A percentile compares a stretch with the other conserved stretches of the same genome.
These are phyloP conservation scores for Dryococelus australis DNA, from an alignment of 2,888 invertebrate genomes.

Conservation along the genomic window DNA sequence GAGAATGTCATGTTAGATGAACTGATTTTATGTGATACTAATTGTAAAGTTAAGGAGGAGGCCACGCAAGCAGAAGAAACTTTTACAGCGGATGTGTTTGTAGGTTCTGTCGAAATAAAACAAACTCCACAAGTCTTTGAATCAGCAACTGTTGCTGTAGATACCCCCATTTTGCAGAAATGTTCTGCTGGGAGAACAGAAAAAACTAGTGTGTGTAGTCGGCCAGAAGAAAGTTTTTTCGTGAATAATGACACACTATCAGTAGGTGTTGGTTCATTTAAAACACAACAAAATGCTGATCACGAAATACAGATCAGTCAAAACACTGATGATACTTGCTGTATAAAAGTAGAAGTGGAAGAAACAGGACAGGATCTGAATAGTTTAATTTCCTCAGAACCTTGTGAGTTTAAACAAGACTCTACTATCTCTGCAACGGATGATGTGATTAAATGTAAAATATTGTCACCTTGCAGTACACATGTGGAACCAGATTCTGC, in stretches of 20 bases:
- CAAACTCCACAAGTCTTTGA: neutral
- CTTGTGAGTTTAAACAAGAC: neutral
- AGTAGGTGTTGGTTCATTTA: neutral
- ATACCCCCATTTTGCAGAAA: too few species aligned
- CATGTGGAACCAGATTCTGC: too few species aligned
- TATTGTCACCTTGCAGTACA: too few species aligned
- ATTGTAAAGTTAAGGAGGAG: neutral
- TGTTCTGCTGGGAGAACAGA: neutral
- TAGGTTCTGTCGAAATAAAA: neutral
- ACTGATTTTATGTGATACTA: neutral
- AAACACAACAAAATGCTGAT: neutral
- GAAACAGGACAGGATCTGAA: neutral
- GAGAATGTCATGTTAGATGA: neutral
- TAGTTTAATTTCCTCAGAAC: too few species aligned
- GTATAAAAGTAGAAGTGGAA: neutral
- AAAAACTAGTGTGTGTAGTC: neutral
- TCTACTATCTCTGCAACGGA: neutral
- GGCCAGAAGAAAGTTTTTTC: neutral
- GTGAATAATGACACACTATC: neutral
- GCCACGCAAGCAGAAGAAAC: neutral
- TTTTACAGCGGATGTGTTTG: neutral
- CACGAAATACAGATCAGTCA: neutral
- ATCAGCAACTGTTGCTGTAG: neutral
- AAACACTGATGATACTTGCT: neutral
- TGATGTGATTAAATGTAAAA: too few species aligned